A percentile compares a stretch with the other conserved stretches of the same genome.
phyloP scores from a whole-genome alignment of 2,113 vertebrate species.

The Rhinolophus sinicus region DNA sequence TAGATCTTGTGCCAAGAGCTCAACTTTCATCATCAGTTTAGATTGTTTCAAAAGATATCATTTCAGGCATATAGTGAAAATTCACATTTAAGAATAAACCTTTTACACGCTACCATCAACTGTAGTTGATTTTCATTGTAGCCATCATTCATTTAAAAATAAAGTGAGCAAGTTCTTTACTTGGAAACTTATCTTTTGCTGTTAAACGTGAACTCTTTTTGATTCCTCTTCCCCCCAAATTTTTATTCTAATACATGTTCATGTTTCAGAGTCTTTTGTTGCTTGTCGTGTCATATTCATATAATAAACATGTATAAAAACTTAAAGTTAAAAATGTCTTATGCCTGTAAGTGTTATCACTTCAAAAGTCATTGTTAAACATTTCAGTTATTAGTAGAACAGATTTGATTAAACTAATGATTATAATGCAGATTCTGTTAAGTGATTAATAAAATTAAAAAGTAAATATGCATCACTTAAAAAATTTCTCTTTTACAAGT shows the following conservation, averaged over 20 bases:
- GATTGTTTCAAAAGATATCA: background rate
- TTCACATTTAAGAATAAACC: conserved; percentile 46
- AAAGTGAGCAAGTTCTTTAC: background rate
- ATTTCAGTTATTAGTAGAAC: conserved; percentile 7
- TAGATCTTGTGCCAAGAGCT: background rate
- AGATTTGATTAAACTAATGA: background rate
- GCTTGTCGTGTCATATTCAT: background rate
- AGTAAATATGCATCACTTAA: background rate
- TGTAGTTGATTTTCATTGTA: background rate
- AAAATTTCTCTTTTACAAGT: background rate
- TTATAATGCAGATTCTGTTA: background rate
- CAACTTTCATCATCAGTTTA: background rate
- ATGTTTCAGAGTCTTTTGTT: conserved; percentile 37
- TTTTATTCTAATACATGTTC: conserved; percentile 22
- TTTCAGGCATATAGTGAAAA: conserved; percentile 28
- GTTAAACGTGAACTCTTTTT: conserved; percentile 13
- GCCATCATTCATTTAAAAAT: background rate
- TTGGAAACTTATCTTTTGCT: background rate
- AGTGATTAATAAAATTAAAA: conserved; percentile 13
- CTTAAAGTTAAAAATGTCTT: background rate
- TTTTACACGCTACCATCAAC: background rate
- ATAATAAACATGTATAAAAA: background rate
- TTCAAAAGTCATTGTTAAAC: background rate
- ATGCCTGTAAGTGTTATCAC: background rate
- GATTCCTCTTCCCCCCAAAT: background rate